Percentiles rank a stretch among this genome's conserved stretches.
These are phyloP conservation scores for Yponomeuta malinellus DNA, from an alignment of 2,888 invertebrate species.

Conservation along the genomic window DNA sequence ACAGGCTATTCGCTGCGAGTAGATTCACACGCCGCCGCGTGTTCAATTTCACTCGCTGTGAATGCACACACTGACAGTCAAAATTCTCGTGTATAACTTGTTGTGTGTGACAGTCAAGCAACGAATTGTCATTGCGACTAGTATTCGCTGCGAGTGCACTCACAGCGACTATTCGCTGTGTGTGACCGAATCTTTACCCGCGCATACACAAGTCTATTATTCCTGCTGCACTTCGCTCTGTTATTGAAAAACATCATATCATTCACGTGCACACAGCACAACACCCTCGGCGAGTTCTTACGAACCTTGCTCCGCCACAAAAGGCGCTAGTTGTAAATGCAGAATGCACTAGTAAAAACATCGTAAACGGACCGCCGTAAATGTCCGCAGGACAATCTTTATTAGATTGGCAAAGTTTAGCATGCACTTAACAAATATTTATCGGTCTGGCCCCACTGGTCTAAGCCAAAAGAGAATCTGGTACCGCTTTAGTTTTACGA, in stretches of 20 bases:
- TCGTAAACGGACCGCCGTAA: not conserved
- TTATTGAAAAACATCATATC: not conserved
- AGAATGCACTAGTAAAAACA: not conserved
- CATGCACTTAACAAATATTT: not conserved
- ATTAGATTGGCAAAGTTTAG: not conserved
- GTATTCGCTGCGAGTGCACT: no score
- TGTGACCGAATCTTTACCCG: not conserved
- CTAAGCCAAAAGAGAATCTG: not conserved
- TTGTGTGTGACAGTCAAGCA: no score
- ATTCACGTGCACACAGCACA: not conserved
- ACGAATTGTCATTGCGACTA: no score
- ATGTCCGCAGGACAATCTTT: not conserved
- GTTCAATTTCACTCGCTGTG: no score
- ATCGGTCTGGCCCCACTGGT: not conserved
- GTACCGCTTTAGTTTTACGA: not conserved
- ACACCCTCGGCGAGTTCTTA: not conserved
- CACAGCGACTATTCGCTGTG: no score
- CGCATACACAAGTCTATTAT: not conserved
- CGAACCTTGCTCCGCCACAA: no score
- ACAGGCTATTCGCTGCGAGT: no score
- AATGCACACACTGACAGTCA: no score
- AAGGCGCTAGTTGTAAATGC: not conserved
- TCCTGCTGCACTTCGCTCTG: conserved; percentile 1
- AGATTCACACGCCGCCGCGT: no score
- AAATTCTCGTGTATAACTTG: no score